Evolutionary conservation across 1,140 invertebrate genomes (phyloP), one percentile per base, ranked within the genome.

Genomic region (Agrypnia vestita): DNA sequence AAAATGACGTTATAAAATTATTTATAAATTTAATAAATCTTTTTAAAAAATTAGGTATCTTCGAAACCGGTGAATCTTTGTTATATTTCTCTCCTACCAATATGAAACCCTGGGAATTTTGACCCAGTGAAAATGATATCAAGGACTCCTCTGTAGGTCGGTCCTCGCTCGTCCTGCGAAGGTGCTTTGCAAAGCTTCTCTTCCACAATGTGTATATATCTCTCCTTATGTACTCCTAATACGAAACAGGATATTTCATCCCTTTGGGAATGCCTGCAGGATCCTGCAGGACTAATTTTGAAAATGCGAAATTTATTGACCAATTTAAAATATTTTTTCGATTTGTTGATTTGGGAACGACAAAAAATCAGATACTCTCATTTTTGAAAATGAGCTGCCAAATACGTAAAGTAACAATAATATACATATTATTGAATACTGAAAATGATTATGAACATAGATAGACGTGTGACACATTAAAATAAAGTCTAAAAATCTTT

Each of bases 181-280:
- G 87, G 84, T 84, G 86, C 71, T 56, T 86, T 86, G 84, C 84
- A 3, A 7, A 51, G 47, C 19, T n/a, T 44, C 35, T 15, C 43
- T 17, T 43, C 1, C 1, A 35, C 49, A 86, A 89, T 88, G 87
- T 89, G 25, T 89, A n/a, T n/a, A n/a, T n/a, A 85, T 64, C 53
- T 8, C 59, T 64, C 67, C 51, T 80, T 79, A 88, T 90, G 86
- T 79, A 83, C 77, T 85, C 88, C 87, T 90, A 84, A 87, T 90
- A 88, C 56, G 80, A 85, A 84, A 86, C 88, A 90, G 89, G 89
- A 90, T 90, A 89, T 88, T 90, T 89, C 86, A 88, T 90, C 89
- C 89, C 89, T 89, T 90, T 89, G 88, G 89, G 88, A 89, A 88
- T 86, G 84, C 84, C 46, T 55, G 17, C n/a, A 74, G 67, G 69